A percentile compares a stretch with the other conserved stretches of the same genome.
These are phyloP conservation scores for Equus quagga DNA, from an alignment of 2,113 vertebrate species.

Conservation along the genomic window DNA sequence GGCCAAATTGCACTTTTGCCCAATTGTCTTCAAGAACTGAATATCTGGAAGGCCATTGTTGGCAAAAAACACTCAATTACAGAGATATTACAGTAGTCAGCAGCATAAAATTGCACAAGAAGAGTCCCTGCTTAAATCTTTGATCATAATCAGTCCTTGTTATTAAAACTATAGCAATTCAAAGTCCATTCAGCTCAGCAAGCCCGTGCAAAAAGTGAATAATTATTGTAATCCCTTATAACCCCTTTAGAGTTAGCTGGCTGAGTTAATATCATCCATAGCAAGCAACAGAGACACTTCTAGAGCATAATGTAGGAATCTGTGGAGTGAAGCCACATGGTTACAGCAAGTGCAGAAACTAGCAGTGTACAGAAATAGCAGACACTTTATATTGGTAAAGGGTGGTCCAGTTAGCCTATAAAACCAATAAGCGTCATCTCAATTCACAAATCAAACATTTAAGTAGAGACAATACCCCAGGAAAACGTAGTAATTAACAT, in stretches of 20 bases:
- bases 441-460: conserved; percentile 36
- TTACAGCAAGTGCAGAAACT: background rate
- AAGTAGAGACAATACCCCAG: background rate
- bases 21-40: conserved; percentile 48
- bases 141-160: background rate
- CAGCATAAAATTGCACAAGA: conserved; percentile 9
- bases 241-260: conserved; percentile 1
- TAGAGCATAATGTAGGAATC: background rate
- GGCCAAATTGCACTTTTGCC: conserved; percentile 27
- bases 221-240: conserved; percentile 35
- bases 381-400: background rate
- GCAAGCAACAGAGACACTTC: background rate
- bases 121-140: conserved; percentile 25
- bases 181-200: conserved; percentile 26
- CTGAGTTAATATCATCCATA: conserved; percentile 11
- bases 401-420: background rate
- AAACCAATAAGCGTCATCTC: background rate
- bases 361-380: background rate
- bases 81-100: background rate
- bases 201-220: conserved; percentile 28
- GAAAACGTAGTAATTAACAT: background rate
- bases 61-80: background rate
- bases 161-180: conserved; percentile 46
- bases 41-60: background rate
- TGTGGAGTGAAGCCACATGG: background rate